These are phyloP conservation scores for Zaprionus inermis DNA, from an alignment of 1,140 invertebrate genomes.

Conservation along the genomic window DNA sequence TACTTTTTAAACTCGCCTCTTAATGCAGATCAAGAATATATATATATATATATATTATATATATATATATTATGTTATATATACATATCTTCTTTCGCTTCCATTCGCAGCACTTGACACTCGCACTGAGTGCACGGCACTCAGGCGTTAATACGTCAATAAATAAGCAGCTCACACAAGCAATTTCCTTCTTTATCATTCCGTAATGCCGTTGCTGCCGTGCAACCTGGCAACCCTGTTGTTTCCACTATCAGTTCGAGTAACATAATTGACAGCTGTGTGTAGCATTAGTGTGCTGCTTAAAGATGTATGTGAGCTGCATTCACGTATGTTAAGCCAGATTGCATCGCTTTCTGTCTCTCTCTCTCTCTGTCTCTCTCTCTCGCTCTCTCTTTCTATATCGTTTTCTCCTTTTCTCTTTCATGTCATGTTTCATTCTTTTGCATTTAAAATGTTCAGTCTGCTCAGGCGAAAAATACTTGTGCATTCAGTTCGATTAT, in stretches of 20 bases:
- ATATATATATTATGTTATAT: background rate
- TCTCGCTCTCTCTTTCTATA: too few species aligned
- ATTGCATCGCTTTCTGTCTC: background rate
- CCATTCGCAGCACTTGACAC: background rate
- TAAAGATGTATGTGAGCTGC: slow-evolving; percentile 4
- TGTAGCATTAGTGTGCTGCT: slow-evolving; percentile 1
- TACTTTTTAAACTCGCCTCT: too few species aligned
- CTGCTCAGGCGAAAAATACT: background rate
- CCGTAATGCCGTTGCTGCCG: background rate
- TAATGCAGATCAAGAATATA: too few species aligned
- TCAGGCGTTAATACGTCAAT: slow-evolving; percentile 7
- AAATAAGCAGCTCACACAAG: slow-evolving; percentile 6
- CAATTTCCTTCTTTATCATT: background rate
- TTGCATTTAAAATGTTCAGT: background rate
- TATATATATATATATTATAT: too few species aligned
- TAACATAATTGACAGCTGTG: slow-evolving; percentile 10
- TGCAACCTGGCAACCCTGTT: background rate
- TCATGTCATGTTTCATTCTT: background rate
- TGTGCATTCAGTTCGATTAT: slow-evolving; percentile 5
- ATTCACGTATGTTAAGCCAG: background rate
- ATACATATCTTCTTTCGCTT: background rate
- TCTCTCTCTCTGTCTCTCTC: too few species aligned
- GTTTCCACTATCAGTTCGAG: background rate
- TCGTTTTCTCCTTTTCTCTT: too few species aligned
- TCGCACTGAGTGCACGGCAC: background rate